These are phyloP conservation scores for Desoria tigrina DNA, from an alignment of 2,888 invertebrate species.

Conservation along the genomic window DNA sequence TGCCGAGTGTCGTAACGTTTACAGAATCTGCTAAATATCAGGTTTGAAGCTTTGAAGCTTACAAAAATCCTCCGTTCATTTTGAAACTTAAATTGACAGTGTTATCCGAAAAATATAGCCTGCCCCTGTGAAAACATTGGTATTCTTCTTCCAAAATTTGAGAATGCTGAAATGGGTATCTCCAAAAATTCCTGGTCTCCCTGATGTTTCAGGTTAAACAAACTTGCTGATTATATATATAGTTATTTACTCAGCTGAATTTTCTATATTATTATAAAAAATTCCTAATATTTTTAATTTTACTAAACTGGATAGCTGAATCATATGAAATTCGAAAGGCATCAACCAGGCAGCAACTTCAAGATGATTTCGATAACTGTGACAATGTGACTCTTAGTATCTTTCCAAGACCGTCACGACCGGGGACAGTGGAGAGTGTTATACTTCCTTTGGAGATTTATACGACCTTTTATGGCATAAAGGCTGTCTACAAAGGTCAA, in stretches of 20 bases:
- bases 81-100: no score
- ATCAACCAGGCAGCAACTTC: slow-evolving; percentile 1
- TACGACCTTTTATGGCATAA: slow-evolving; percentile 26
- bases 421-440: slow-evolving; percentile 4
- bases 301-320: slow-evolving; percentile 1
- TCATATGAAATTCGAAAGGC: slow-evolving; percentile 26
- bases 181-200: slow-evolving; percentile 23
- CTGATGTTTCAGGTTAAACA: background rate
- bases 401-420: slow-evolving; percentile 16
- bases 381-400: slow-evolving; percentile 10
- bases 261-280: no score
- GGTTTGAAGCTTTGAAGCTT: no score
- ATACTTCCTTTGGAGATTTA: background rate
- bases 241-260: no score
- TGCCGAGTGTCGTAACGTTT: background rate
- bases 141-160: background rate
- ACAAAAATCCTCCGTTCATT: no score
- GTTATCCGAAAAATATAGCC: slow-evolving; percentile 14
- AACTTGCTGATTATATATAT: no score
- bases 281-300: no score
- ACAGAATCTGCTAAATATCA: background rate
- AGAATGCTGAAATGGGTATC: slow-evolving; percentile 21
- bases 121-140: slow-evolving; percentile 15
- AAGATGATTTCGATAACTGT: slow-evolving; percentile 24
- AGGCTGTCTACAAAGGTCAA: slow-evolving; percentile 22